Evolutionary conservation across 2,888 invertebrate genomes (phyloP).

Genomic region (Galerucella calmariensis): DNA sequence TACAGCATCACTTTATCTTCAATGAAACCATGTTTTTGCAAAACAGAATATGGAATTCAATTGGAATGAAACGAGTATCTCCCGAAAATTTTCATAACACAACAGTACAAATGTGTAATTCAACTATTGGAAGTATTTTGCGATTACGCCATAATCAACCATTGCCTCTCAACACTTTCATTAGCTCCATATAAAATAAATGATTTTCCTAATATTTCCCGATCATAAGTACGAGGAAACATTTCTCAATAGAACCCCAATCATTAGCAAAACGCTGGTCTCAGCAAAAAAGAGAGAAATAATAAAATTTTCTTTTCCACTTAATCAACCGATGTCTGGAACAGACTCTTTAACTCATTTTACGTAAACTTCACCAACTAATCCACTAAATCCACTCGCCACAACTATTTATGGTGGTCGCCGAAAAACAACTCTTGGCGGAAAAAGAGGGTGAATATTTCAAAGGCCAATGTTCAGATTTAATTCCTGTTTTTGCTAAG

Average conservation of each 20-base stretch:
- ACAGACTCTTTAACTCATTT: conserved; percentile 55
- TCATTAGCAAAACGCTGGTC: conserved; percentile 16
- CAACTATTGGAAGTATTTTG: too few species aligned
- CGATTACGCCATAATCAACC: too few species aligned
- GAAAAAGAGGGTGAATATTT: not conserved
- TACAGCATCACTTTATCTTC: too few species aligned
- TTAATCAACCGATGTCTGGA: conserved; percentile 58
- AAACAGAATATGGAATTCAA: too few species aligned
- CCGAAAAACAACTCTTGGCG: conserved; percentile 8
- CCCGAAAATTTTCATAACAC: too few species aligned
- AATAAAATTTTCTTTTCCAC: conserved; percentile 54
- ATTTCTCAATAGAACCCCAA: not conserved
- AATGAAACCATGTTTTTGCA: too few species aligned
- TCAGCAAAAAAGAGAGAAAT: conserved; percentile 38
- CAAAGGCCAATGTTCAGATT: not conserved
- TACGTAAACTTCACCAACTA: conserved; percentile 54
- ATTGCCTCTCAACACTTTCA: too few species aligned
- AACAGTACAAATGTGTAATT: too few species aligned
- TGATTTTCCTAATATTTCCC: not conserved
- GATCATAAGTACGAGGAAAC: not conserved
- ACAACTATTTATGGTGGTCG: conserved; percentile 48
- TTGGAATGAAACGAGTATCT: too few species aligned
- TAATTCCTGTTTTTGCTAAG: not conserved
- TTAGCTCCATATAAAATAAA: too few species aligned
- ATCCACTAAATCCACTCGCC: conserved; percentile 55